Percentiles rank a stretch among this genome's conserved stretches.
Conservation (phyloP, 2,113 vertebrate genomes). For the Hippocampus comes region DNA sequence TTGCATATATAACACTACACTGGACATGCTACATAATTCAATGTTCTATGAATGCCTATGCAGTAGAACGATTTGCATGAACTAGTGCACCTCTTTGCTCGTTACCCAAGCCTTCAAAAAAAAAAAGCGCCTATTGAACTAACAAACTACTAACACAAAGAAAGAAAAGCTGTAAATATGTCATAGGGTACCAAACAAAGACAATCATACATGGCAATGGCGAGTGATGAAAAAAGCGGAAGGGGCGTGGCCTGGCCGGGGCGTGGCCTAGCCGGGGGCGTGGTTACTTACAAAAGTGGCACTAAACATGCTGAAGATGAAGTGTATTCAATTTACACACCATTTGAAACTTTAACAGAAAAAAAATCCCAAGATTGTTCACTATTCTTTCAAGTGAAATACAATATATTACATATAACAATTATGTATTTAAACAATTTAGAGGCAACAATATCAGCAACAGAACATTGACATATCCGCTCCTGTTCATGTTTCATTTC, state of each 20-base stretch:
- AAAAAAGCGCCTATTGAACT: too few species aligned
- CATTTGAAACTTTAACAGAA: too few species aligned
- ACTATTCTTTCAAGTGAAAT: too few species aligned
- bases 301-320: too few species aligned
- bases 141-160: background rate
- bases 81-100: background rate
- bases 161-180: background rate
- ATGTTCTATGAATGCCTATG: background rate
- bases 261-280: too few species aligned
- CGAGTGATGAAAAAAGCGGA: too few species aligned
- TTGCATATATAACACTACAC: background rate
- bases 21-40: background rate
- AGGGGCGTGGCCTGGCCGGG: too few species aligned
- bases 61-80: background rate
- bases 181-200: background rate
- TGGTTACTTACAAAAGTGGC: too few species aligned
- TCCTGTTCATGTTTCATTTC: constrained; percentile 5
- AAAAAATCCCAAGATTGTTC: too few species aligned
- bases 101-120: background rate
- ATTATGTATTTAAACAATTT: background rate
- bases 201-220: too few species aligned
- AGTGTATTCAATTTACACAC: too few species aligned
- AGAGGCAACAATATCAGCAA: background rate
- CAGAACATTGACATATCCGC: background rate
- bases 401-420: background rate